phyloP scores from a whole-genome alignment of 1,140 invertebrate genomes.

The Penaeus japonicus region DNA sequence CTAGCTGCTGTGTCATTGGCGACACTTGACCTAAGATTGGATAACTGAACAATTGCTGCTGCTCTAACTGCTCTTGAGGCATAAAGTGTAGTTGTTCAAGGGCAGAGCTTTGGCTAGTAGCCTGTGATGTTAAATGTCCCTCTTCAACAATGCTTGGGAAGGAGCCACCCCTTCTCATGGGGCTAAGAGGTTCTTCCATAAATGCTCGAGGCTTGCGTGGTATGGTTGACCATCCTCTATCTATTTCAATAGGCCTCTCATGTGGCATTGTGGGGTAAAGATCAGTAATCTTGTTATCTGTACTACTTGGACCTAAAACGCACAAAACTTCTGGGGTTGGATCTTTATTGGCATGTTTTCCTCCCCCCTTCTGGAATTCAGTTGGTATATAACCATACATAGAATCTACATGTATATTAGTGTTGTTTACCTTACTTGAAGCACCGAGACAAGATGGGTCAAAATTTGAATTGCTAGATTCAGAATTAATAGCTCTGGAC shows the following conservation, averaged over 20 bases:
- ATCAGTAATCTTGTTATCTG: background rate
- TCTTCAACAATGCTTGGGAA: constrained; percentile 48
- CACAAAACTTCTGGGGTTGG: constrained; percentile 56
- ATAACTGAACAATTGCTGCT: constrained; percentile 23
- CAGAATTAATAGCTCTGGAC: constrained; percentile 72
- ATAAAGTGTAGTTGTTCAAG: constrained; percentile 19
- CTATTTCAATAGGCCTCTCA: background rate
- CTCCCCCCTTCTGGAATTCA: constrained; percentile 28
- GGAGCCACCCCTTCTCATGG: constrained; percentile 40
- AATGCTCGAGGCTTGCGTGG: constrained; percentile 33
- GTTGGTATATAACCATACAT: constrained; percentile 37
- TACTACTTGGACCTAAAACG: constrained; percentile 51
- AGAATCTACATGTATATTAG: constrained; percentile 77
- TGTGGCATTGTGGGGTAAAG: background rate
- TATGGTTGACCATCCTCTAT: constrained; percentile 40
- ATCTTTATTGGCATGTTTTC: constrained; percentile 55
- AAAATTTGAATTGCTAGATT: constrained; percentile 68
- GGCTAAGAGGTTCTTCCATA: constrained; percentile 35
- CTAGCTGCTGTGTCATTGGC: background rate
- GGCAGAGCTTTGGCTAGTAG: constrained; percentile 34
- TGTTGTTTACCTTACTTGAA: constrained; percentile 76
- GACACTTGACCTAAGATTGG: background rate
- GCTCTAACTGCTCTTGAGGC: background rate
- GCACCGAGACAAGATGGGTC: constrained; percentile 54
- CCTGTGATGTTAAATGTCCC: background rate